A percentile compares a stretch with the other conserved stretches of the same genome.
phyloP scores from a whole-genome alignment of 2,113 vertebrate genomes.

The Caracal caracal region DNA sequence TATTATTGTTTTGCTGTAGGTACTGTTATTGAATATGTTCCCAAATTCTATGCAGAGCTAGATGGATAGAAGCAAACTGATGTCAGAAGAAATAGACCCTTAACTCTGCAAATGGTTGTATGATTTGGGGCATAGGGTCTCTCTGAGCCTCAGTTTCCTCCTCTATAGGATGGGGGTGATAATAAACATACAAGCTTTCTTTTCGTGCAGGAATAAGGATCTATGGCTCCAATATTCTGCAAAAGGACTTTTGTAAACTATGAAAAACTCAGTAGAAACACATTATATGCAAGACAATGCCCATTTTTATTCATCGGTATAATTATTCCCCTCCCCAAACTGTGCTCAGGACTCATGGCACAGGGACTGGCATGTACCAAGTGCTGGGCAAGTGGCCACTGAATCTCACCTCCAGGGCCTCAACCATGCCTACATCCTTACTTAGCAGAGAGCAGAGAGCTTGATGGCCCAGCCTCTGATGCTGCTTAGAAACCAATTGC shows the following conservation, averaged over 20 bases:
- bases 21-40: background rate
- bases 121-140: background rate
- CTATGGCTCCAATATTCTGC: background rate
- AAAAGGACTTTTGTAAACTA: background rate
- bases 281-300: background rate
- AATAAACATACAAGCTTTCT: background rate
- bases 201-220: background rate
- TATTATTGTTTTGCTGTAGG: background rate
- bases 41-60: background rate
- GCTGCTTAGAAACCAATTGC: conserved; percentile 85
- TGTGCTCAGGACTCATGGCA: background rate
- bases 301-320: background rate
- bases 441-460: conserved; percentile 89
- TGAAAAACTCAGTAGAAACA: background rate
- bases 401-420: background rate
- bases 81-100: background rate
- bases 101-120: background rate
- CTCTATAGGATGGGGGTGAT: background rate
- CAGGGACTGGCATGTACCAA: background rate
- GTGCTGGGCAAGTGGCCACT: background rate
- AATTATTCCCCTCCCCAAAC: background rate
- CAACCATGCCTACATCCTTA: conserved; percentile 80
- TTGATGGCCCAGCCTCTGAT: conserved; percentile 90
- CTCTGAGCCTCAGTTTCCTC: background rate
- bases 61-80: background rate